Evolutionary conservation across 2,888 invertebrate species (phyloP), one percentile per base, ranked within the genome.

Genomic region (Venusia cambrica): DNA sequence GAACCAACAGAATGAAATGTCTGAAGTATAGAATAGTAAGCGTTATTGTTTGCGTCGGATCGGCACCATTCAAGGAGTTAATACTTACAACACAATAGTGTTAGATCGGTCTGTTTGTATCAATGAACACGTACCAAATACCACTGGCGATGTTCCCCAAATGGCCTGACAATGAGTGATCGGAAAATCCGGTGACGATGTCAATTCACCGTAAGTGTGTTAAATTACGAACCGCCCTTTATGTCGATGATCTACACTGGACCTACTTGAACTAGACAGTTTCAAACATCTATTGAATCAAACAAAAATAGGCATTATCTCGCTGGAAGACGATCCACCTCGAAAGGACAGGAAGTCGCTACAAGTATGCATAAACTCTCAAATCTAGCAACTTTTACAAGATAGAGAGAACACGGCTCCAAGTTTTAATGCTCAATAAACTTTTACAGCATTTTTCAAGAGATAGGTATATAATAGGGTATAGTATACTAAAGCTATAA

Each of bases 31-130:
- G 73, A 69, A 66, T 75, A 77, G 74, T 65, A 85, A 83, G 83
- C 83, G 73, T 78, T 78, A 76, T 73, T 35, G 70, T 67, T 71
- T 73, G 75, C 78, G 66, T 65, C 67, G 65, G 70, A 62, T 62
- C 64, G 72, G 75, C 72, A 78, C 71, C 76, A 75, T 65, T 79
- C 65, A 68, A 68, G 72, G 74, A 65, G 57, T 65, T 62, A 71
- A 83, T 85, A 87, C 84, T 87, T 83, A 85, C 85, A 81, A 87
- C 72, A 73, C 74, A 67, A 65, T 66, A 73, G 77, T 78, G 73
- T 79, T 72, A 73, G 59, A 69, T 68, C 58, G 63, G 65, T 72
- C 66, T 67, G 67, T 64, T 65, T 57, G 60, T 58, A 57, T 54
- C 46, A 39, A 54, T 62, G 73, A 57, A 63, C 71, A 63, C 68